Conservation (phyloP, 2,797 vertebrate species). For the Cygnus olor region DNA sequence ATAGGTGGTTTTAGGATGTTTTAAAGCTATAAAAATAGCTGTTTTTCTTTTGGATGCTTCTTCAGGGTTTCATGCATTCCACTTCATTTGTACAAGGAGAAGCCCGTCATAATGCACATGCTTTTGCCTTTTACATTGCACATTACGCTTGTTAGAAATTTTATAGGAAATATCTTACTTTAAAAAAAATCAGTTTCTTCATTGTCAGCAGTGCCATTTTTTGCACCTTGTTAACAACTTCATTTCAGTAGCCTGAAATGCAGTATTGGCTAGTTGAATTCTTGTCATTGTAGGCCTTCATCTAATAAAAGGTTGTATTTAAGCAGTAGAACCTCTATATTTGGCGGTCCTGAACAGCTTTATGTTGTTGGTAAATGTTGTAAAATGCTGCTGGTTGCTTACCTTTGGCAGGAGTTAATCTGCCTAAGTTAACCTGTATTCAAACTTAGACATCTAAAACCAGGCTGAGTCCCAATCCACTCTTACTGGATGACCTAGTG, state of each 20-base stretch:
- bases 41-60: not conserved
- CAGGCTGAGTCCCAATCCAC: not conserved
- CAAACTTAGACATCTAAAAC: not conserved
- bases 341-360: not conserved
- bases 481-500: not conserved
- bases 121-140: not conserved
- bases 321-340: not conserved
- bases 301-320: not conserved
- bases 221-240: not conserved
- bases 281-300: not conserved
- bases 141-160: not conserved
- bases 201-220: not conserved
- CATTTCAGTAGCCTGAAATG: not conserved
- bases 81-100: not conserved
- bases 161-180: not conserved
- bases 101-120: not conserved
- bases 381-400: not conserved
- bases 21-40: not conserved
- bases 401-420: not conserved
- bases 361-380: not conserved
- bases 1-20: not conserved
- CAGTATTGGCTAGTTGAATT: not conserved
- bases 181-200: not conserved
- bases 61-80: not conserved
- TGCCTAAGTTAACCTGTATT: not conserved